A percentile compares a stretch with the other conserved stretches of the same genome.
Evolutionary conservation across 2,888 invertebrate genomes (phyloP).

Genomic region (Tenthredo notha): DNA sequence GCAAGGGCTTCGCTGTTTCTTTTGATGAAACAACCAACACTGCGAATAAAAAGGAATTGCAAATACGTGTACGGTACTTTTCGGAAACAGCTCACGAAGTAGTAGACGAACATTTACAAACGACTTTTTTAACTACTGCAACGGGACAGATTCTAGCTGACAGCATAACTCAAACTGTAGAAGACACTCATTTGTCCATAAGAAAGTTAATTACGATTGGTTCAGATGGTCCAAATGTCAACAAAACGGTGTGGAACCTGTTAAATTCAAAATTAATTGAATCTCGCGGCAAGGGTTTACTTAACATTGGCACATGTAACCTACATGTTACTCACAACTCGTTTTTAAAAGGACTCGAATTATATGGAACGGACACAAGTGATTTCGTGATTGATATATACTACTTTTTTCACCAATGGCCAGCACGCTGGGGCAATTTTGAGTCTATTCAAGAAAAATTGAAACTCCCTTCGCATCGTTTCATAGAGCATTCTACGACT

Average conservation of each 20-base stretch:
- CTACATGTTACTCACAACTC: constrained; percentile 54
- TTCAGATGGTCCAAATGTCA: not conserved
- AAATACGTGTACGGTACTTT: not conserved
- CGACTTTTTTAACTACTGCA: not conserved
- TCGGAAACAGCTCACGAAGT: not conserved
- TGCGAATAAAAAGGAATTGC: not conserved
- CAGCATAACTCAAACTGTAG: not conserved
- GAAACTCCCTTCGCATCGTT: constrained; percentile 20
- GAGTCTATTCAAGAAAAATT: constrained; percentile 14
- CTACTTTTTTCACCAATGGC: constrained; percentile 55
- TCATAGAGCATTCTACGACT: constrained; percentile 54
- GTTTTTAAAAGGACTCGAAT: not conserved
- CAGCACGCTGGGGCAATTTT: constrained; percentile 54
- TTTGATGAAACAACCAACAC: not conserved
- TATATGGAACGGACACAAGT: constrained; percentile 30
- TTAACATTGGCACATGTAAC: constrained; percentile 56
- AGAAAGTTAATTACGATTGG: not conserved
- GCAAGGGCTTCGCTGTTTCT: not conserved
- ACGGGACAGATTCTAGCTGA: not conserved
- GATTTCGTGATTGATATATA: constrained; percentile 55
- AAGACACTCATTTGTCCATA: not conserved
- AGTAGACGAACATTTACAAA: not conserved
- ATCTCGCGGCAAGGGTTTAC: not conserved
- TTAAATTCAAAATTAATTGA: not conserved
- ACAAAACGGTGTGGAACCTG: not conserved